Percentiles rank a stretch among this genome's conserved stretches.
These are phyloP conservation scores for Rhopilema esculentum DNA, from an alignment of 30 jellyfish, hydroid and myxozoan genomes.

Conservation along the genomic window DNA sequence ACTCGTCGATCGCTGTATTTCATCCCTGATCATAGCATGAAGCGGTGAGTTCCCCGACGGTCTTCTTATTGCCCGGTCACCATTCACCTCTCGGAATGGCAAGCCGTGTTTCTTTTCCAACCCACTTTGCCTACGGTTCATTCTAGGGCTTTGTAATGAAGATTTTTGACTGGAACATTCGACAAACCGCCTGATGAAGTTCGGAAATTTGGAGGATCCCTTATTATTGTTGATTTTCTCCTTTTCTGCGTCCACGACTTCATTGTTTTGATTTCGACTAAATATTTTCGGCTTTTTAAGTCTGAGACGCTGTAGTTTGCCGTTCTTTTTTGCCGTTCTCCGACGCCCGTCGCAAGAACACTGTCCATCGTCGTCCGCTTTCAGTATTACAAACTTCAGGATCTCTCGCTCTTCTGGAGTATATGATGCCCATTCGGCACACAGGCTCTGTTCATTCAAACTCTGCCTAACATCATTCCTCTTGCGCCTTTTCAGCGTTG, in stretches of 20 bases:
- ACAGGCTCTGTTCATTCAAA: slow-evolving; percentile 3
- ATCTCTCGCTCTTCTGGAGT: slow-evolving; percentile 8
- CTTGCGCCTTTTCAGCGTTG: slow-evolving; percentile 16
- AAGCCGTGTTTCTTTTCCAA: background rate
- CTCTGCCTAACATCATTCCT: background rate
- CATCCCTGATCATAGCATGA: background rate
- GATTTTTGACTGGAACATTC: slow-evolving; percentile 23
- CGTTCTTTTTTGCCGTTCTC: background rate
- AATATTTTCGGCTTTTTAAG: slow-evolving; percentile 7
- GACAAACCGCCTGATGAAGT: slow-evolving; percentile 7
- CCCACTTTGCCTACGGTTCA: background rate
- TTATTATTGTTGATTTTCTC: background rate
- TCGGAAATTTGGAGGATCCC: background rate
- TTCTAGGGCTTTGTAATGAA: background rate
- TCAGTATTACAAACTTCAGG: slow-evolving; percentile 10
- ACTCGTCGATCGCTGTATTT: slow-evolving; percentile 11
- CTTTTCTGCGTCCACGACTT: background rate
- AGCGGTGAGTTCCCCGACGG: background rate
- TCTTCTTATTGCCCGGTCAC: background rate
- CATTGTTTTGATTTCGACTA: background rate
- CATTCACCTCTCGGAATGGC: background rate
- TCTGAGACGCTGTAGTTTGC: background rate
- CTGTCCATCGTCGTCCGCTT: background rate
- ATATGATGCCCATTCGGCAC: slow-evolving; percentile 16
- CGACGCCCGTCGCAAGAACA: slow-evolving; percentile 1